Evolutionary conservation across 2,888 invertebrate species (phyloP).

Genomic region (Nipponacmea schrenckii): DNA sequence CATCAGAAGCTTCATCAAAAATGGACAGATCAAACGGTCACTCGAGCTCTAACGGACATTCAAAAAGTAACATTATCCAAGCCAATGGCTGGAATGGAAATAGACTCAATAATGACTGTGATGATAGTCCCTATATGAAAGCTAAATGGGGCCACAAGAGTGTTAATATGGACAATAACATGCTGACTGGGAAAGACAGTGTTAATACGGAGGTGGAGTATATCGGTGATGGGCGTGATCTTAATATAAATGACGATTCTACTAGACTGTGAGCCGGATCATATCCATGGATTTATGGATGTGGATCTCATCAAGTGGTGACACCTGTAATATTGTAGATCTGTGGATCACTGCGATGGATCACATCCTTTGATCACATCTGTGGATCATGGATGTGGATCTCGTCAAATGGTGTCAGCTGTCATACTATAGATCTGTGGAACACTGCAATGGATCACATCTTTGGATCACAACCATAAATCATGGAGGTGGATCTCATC

Average conservation of each 20-base stretch:
- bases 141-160: neutral
- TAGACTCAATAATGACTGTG: slow-evolving; percentile 25
- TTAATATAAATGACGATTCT: neutral
- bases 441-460: too few species aligned
- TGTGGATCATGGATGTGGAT: too few species aligned
- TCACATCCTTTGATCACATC: too few species aligned
- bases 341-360: too few species aligned
- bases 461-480: too few species aligned
- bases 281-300: too few species aligned
- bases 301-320: too few species aligned
- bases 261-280: neutral
- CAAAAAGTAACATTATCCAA: slow-evolving; percentile 26
- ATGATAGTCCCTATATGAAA: neutral
- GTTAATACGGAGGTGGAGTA: neutral
- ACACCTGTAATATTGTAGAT: too few species aligned
- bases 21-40: slow-evolving; percentile 26
- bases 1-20: slow-evolving; percentile 51
- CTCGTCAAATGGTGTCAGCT: too few species aligned
- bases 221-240: neutral
- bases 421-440: too few species aligned
- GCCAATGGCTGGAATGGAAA: slow-evolving; percentile 37
- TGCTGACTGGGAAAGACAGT: neutral
- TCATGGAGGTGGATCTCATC: too few species aligned
- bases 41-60: slow-evolving; percentile 6
- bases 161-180: neutral